Base-by-base conservation (phyloP, 2,797 vertebrate genomes). In the Poeciliopsis infans region DNA sequence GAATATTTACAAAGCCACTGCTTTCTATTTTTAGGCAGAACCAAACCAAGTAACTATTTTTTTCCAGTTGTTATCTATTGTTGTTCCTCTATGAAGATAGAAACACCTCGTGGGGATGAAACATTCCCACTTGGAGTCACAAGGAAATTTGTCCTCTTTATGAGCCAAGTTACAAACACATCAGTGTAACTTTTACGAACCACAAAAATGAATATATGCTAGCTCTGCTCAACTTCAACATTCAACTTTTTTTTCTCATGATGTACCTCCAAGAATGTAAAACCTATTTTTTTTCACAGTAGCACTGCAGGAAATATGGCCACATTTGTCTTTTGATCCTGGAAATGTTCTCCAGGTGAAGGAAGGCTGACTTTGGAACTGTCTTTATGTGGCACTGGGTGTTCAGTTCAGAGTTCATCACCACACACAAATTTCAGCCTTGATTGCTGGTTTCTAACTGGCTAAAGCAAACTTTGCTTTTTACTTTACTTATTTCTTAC, bases 1-100 rank as follows among this genome's bases (percentile, higher is more conserved):
- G 75, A 87, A 73, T 61, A 83, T 13, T 36, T 11, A 64, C 51
- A 78, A 43, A 83, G n/a, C 4, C 51, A 71, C n/a, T 79, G 85
- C 84, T 89, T 89, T 76, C 82, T 84, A 80, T 87, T 80, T 78
- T 39, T 33, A 33, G 41, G 46, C 72, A 51, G 25, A 39, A 77
- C 51, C 73, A 76, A 85, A 46, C 80, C 76, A 55, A 72, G 13
- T 69, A 76, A 77, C 76, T 43, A 10, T 76, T 70, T 78, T 46
- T 74, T 57, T 64, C 64, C 74, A 75, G 66, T 59, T 74, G 16
- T 74, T 69, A 77, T 86, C 74, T 83, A 75, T 71, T 75, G 64
- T 76, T 64, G 25, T 84, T 84, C 75, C 88, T 86, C 70, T 78
- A 64, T 83, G 45, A 83, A 89, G 89, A 89, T 71, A 88, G 46